Evolutionary conservation across 2,113 vertebrate genomes (phyloP).

Genomic region (zebrafish (Danio rerio)): GRCz12tu NC_133177.1:37035501-37036000

Average conservation of each 20-base stretch:
- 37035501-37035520: background rate
- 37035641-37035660: background rate
- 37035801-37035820: conserved; percentile 83
- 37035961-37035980: conserved; percentile 20
- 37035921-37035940: conserved; percentile 14
- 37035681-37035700: background rate
- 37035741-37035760: conserved; percentile 71
- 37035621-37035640: background rate
- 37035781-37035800: conserved; percentile 53
- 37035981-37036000: background rate
- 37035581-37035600: background rate
- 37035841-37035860: conserved; percentile 52
- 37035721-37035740: conserved; percentile 58
- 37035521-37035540: conserved; percentile 10
- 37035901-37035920: conserved; percentile 39
- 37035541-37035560: background rate
- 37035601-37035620: background rate
- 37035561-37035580: conserved; percentile 30
- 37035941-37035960: conserved; percentile 14
- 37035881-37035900: conserved; percentile 64
- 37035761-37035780: conserved; percentile 84
- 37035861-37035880: conserved; percentile 76
- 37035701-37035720: conserved; percentile 64
- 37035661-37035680: conserved; percentile 56
- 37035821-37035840: conserved; percentile 66